These are phyloP conservation scores for Drosophila monieri DNA, from an alignment of 2,888 invertebrate genomes.

Conservation along the genomic window DNA sequence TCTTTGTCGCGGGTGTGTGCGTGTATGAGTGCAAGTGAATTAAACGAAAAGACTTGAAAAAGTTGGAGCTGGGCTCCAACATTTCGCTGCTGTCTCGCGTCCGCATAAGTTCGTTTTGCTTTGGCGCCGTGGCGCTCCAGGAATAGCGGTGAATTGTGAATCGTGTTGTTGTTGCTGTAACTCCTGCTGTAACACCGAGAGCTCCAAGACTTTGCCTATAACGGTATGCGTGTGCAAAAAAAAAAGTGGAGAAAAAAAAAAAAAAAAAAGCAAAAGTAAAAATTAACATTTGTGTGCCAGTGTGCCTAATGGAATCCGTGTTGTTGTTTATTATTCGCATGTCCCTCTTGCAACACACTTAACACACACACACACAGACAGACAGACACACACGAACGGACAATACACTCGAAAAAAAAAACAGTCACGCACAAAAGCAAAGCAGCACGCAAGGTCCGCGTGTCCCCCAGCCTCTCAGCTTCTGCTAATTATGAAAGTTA, in stretches of 20 bases:
- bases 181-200: constrained; percentile 17
- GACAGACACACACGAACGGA: neutral
- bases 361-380: constrained; percentile 12
- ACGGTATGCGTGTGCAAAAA: constrained; percentile 42
- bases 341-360: constrained; percentile 12
- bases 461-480: constrained; percentile 25
- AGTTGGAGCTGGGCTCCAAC: constrained; percentile 69
- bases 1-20: constrained; percentile 27
- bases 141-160: constrained; percentile 61
- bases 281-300: constrained; percentile 60
- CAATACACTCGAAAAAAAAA: constrained; percentile 38
- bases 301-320: constrained; percentile 59
- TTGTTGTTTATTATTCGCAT: constrained; percentile 14
- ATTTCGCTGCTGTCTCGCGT: constrained; percentile 70
- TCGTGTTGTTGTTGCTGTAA: constrained; percentile 23
- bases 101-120: constrained; percentile 59
- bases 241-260: constrained; percentile 10
- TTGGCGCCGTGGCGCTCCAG: constrained; percentile 66
- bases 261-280: constrained; percentile 48
- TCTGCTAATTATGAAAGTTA: constrained; percentile 76
- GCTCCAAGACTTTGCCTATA: constrained; percentile 14
- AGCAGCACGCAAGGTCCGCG: constrained; percentile 55
- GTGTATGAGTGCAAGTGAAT: constrained; percentile 64
- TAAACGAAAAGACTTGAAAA: constrained; percentile 76
- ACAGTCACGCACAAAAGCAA: constrained; percentile 44